Evolutionary conservation across 2,888 invertebrate genomes (phyloP), one percentile per base, ranked within the genome.

Genomic region (Cactoblastis cactorum): DNA sequence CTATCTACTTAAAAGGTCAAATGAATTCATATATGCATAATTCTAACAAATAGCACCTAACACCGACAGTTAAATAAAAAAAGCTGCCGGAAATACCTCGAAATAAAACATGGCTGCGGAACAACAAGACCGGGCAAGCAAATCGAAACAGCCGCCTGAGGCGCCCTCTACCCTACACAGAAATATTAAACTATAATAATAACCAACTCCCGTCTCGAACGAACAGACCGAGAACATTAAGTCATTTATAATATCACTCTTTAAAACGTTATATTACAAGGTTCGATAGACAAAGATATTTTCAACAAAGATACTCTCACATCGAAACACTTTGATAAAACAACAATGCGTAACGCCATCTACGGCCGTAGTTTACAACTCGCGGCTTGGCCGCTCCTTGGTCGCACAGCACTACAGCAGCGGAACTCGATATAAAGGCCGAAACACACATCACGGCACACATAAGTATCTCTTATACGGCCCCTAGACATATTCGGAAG

Each of bases 1-100:
- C 43, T 32, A 43, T 28, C 28, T 28, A 28, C 43, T 32, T 11
- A 43, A 28, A 43, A 48, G 19, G 15, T 28, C 8, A n/a, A 28
- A 8, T 22, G 15, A 43, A 15, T 39, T 28, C 15, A 43, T 43
- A n/a, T n/a, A 19, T 66, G 66, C 64, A 63, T 65, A 54, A 56
- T 73, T 72, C 65, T 69, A 80, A 77, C 71, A 71, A 74, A 77
- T 84, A 85, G 86, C 86, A 86, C 85, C 85, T 80, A 78, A 72
- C 64, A n/a, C 69, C 72, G 76, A 67, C 71, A 65, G 63, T 53
- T 45, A 58, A 62, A 61, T 56, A 61, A 57, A 61, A 53, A n/a
- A 60, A 52, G 57, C 62, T 64, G 66, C 58, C 74, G 66, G 67
- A 58, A 60, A 57, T 53, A 49, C 52, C 59, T 63, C 56, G 61